Percentiles rank a stretch among this genome's conserved stretches.
Evolutionary conservation across 35 echinoderm and acorn worm species (phyloP).

Genomic region (Strongylocentrotus purpuratus): DNA sequence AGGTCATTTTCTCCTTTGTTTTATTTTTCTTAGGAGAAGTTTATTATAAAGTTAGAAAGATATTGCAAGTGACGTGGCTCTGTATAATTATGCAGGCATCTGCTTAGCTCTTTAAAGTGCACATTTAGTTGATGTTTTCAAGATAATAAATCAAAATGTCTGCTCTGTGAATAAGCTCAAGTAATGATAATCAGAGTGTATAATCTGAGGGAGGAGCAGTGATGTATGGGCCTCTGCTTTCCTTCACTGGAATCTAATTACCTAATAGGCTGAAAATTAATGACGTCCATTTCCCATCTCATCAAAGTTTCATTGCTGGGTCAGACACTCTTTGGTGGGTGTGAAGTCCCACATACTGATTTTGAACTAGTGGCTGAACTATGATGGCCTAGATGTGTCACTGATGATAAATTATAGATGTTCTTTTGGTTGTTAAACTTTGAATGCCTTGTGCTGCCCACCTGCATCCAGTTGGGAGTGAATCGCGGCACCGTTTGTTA

Average conservation of each 20-base stretch:
- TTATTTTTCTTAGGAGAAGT: too few relatives aligned
- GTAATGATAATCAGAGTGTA: not conserved
- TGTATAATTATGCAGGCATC: too few relatives aligned
- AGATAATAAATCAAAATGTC: not conserved
- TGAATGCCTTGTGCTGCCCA: not conserved
- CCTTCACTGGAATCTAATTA: not conserved
- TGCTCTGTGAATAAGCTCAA: not conserved
- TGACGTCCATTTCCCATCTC: constrained; percentile 8
- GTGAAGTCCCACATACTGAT: not conserved
- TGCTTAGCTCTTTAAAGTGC: too few relatives aligned
- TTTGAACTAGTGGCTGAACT: not conserved
- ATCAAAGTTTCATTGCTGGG: not conserved
- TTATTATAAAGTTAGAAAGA: too few relatives aligned
- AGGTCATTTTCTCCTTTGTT: too few relatives aligned
- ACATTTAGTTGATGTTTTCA: too few relatives aligned
- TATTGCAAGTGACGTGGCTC: too few relatives aligned
- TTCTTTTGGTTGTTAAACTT: not conserved
- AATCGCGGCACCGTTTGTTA: too few relatives aligned
- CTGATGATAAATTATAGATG: not conserved
- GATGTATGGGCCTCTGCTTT: not conserved
- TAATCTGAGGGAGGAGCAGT: not conserved
- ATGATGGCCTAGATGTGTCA: not conserved
- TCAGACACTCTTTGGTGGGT: not conserved
- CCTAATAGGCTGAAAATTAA: constrained; percentile 11
- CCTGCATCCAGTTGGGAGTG: not conserved